Evolutionary conservation across 2,113 vertebrate genomes (phyloP).

Genomic region (Proteles cristata): DNA sequence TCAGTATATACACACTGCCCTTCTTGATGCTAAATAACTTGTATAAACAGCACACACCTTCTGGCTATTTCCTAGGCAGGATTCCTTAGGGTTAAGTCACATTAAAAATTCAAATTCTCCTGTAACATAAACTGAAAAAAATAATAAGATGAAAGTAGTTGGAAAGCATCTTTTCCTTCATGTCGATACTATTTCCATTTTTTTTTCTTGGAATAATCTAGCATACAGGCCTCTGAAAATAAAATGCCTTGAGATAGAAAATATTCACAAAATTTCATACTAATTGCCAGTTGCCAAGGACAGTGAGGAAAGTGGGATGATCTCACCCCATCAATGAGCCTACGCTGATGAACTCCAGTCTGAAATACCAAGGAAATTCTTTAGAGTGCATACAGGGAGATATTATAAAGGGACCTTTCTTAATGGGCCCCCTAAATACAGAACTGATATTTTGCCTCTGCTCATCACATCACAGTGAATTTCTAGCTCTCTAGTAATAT

Average conservation of each 20-base stretch:
- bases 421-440: background rate
- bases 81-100: conserved; percentile 15
- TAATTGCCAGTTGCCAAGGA: background rate
- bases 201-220: background rate
- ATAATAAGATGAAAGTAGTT: background rate
- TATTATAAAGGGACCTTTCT: background rate
- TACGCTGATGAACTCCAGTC: background rate
- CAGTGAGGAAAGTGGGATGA: background rate
- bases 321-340: background rate
- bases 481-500: background rate
- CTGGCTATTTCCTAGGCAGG: background rate
- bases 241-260: conserved; percentile 19
- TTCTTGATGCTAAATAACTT: conserved; percentile 9
- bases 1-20: background rate
- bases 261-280: background rate
- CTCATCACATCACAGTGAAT: background rate
- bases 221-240: background rate
- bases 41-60: background rate
- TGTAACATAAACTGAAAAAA: background rate
- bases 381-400: background rate
- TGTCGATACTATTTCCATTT: background rate
- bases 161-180: background rate
- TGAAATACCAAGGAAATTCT: background rate
- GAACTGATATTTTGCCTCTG: background rate
- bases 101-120: conserved; percentile 20